Percentiles rank a stretch among this genome's conserved stretches.
Conservation (phyloP, 1,140 invertebrate species). For the Tetramorium parvispinum region DNA sequence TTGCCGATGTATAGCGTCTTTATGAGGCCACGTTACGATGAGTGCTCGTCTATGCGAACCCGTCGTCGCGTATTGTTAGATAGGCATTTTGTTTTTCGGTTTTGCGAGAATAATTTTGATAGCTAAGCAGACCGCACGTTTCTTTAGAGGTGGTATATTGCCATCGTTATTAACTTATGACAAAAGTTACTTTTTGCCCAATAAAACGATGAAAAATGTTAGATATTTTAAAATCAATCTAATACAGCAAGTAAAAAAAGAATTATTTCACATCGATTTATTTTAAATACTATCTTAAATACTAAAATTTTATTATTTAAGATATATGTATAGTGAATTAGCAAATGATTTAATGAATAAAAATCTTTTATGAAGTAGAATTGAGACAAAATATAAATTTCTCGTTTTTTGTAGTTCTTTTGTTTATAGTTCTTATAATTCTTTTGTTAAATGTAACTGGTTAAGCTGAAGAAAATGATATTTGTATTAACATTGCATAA, state of each 20-base stretch:
- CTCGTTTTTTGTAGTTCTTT: not conserved
- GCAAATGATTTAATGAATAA: not conserved
- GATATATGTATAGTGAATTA: not conserved
- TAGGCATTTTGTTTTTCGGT: not conserved
- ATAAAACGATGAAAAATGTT: not conserved
- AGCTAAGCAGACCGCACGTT: not conserved
- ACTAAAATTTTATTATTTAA: not conserved
- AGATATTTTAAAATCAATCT: not conserved
- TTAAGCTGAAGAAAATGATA: not conserved
- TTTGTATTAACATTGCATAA: not conserved
- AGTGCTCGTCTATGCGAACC: conserved; percentile 68
- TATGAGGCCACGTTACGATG: conserved; percentile 78
- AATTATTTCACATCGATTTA: not conserved
- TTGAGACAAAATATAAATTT: not conserved
- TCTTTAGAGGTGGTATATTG: not conserved
- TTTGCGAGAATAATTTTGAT: not conserved
- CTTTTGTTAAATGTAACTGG: not conserved
- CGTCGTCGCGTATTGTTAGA: conserved; percentile 25
- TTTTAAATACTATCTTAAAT: not conserved
- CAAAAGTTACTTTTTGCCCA: not conserved
- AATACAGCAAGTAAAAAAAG: not conserved
- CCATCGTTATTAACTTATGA: not conserved
- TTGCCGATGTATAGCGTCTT: conserved; percentile 84
- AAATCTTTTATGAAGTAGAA: not conserved
- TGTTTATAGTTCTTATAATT: not conserved